Evolutionary conservation across 2,797 vertebrate genomes (phyloP).

Genomic region (Gadopsis bispinosus): DNA sequence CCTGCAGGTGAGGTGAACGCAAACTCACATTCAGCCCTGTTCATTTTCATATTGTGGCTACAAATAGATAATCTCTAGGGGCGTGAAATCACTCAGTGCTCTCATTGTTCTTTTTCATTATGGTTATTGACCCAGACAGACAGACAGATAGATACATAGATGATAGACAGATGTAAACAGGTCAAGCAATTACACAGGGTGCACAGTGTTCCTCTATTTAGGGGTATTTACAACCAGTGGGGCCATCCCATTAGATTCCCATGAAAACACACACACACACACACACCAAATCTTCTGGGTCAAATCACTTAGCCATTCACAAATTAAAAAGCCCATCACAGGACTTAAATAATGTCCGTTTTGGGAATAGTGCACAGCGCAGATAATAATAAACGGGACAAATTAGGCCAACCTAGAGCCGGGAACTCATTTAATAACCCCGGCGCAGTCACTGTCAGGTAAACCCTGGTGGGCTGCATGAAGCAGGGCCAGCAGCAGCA

Average conservation of each 20-base stretch:
- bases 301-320: slow-evolving; percentile 71
- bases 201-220: slow-evolving; percentile 48
- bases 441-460: slow-evolving; percentile 38
- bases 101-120: slow-evolving; percentile 50
- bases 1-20: slow-evolving; percentile 3
- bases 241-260: slow-evolving; percentile 33
- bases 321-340: slow-evolving; percentile 75
- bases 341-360: slow-evolving; percentile 64
- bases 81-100: slow-evolving; percentile 50
- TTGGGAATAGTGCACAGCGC: slow-evolving; percentile 60
- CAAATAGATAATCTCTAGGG: slow-evolving; percentile 65
- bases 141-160: slow-evolving; percentile 31
- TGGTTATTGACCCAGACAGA: slow-evolving; percentile 57
- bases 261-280: slow-evolving; percentile 11
- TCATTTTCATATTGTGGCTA: slow-evolving; percentile 62
- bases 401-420: slow-evolving; percentile 70
- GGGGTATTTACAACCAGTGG: slow-evolving; percentile 47
- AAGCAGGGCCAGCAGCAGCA: background rate
- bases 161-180: slow-evolving; percentile 37
- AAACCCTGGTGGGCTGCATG: slow-evolving; percentile 47
- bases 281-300: slow-evolving; percentile 51
- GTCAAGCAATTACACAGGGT: slow-evolving; percentile 45
- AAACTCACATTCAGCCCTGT: slow-evolving; percentile 11
- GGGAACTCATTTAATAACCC: slow-evolving; percentile 62
- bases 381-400: slow-evolving; percentile 73